Evolutionary conservation across 1,140 invertebrate species (phyloP).

Genomic region (Pemphigus obesinymphae): DNA sequence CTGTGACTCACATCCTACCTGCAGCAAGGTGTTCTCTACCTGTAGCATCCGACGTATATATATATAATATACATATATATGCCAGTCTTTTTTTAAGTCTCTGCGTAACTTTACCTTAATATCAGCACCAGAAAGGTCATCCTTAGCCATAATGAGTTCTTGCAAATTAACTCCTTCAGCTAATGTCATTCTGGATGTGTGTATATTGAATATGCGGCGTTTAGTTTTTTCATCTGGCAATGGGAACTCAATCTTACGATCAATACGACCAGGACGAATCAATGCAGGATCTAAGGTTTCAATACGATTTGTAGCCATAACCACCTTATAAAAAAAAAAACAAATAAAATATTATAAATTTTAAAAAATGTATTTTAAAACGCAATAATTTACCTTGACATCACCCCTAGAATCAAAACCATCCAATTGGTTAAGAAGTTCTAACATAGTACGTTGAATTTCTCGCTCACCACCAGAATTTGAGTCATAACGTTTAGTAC

Average conservation of each 20-base stretch:
- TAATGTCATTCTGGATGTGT: slow-evolving; percentile 96
- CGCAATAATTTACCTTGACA: slow-evolving; percentile 46
- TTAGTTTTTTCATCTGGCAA: slow-evolving; percentile 99
- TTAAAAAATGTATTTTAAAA: background rate
- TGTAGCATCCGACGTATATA: too few relatives aligned
- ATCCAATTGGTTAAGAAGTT: slow-evolving; percentile 97
- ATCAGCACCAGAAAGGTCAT: slow-evolving; percentile 96
- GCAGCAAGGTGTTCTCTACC: too few relatives aligned
- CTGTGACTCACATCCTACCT: too few relatives aligned
- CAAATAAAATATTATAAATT: background rate
- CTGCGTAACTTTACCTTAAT: slow-evolving; percentile 66
- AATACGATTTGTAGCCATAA: slow-evolving; percentile 99
- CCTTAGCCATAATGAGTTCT: slow-evolving; percentile 98
- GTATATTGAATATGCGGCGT: slow-evolving; percentile 95
- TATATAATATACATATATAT: too few relatives aligned
- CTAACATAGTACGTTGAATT: slow-evolving; percentile 99
- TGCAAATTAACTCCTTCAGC: slow-evolving; percentile 96
- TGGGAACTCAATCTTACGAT: slow-evolving; percentile 99
- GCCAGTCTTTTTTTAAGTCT: too few relatives aligned
- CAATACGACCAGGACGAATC: slow-evolving; percentile 97
- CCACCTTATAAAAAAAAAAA: slow-evolving; percentile 61
- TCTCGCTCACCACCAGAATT: slow-evolving; percentile 99
- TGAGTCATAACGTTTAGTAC: slow-evolving; percentile 98
- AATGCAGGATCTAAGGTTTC: slow-evolving; percentile 98
- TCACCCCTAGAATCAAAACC: slow-evolving; percentile 96